These are phyloP conservation scores for Drosophila trapezifrons DNA, from an alignment of 1,140 invertebrate species.

Conservation along the genomic window DNA sequence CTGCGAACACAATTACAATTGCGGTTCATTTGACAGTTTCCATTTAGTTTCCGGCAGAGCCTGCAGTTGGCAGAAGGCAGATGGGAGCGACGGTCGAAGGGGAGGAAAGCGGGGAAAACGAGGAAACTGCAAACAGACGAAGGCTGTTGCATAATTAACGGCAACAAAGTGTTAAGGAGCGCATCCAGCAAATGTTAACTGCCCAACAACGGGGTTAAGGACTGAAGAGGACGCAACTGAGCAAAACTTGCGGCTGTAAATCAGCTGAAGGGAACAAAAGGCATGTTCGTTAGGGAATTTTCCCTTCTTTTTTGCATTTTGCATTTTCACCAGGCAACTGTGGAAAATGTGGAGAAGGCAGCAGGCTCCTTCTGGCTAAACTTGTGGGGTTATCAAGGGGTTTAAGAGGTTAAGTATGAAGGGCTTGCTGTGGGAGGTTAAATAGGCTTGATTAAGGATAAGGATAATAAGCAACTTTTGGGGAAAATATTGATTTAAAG, in stretches of 20 bases:
- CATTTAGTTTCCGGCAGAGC: conserved; percentile 61
- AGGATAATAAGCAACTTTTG: not conserved
- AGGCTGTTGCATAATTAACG: conserved; percentile 73
- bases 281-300: conserved; percentile 42
- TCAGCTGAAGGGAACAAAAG: conserved; percentile 55
- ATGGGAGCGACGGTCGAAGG: not conserved
- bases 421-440: not conserved
- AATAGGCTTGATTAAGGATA: conserved; percentile 3
- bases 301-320: conserved; percentile 4
- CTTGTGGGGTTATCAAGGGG: not conserved
- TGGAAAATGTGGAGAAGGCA: not conserved
- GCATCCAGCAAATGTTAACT: conserved; percentile 78
- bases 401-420: not conserved
- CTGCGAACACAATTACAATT: conserved; percentile 73
- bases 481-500: not conserved
- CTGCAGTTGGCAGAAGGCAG: conserved; percentile 41
- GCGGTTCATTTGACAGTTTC: conserved; percentile 79
- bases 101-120: not conserved
- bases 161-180: conserved; percentile 80
- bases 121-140: conserved; percentile 14
- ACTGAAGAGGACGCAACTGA: conserved; percentile 7
- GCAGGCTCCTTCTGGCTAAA: not conserved
- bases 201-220: conserved; percentile 25
- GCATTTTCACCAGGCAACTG: conserved; percentile 21
- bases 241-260: conserved; percentile 68